Base-by-base conservation (phyloP, 2,888 invertebrate species). In the Galerucella nymphaeae region DNA sequence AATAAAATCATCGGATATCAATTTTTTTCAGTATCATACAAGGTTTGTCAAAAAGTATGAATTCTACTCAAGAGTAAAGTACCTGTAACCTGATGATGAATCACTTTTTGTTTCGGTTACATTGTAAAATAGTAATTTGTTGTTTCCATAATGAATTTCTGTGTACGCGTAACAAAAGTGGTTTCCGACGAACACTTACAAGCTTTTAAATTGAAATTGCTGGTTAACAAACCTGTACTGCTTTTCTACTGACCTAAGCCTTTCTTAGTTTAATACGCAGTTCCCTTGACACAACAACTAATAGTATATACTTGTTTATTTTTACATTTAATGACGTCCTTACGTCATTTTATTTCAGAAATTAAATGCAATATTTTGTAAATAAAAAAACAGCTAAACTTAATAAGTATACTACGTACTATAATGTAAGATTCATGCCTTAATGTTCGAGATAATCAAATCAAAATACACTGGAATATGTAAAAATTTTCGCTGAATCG, bases 171-270 rank as follows among this genome's bases (percentile, higher is more conserved):
- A 61, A 42, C 41, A 42, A 61, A 11, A 61, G 41, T 38, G 16
- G 42, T 61, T 61, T n/a, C 23, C 50, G 42, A 13, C 16, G 18
- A 41, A 14, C 5, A 38, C 41, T 38, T 41, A 68, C 68, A 68
- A 59, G 68, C 68, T 68, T 68, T 68, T 68, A 68, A 68, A 68
- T 68, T 68, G 68, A 50, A 68, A 61, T 68, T 68, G 30, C 68
- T 61, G 14, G 68, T 68, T 50, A 61, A 68, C 61, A 61, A 45
- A 62, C 45, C 14, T 62, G 68, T 68, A 61, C 48, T 50, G 38
- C 68, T 48, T 67, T 58, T 59, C 30, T 45, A 59, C 61, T 62
- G 42, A 62, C 68, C 61, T 38, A 61, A 68, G 61, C 18, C 23
- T 66, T 59, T 61, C 50, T 68, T 68, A 18, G 10, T 30, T 68